phyloP scores from a whole-genome alignment of 1,140 invertebrate genomes.

The Drosophila ambigua region DNA sequence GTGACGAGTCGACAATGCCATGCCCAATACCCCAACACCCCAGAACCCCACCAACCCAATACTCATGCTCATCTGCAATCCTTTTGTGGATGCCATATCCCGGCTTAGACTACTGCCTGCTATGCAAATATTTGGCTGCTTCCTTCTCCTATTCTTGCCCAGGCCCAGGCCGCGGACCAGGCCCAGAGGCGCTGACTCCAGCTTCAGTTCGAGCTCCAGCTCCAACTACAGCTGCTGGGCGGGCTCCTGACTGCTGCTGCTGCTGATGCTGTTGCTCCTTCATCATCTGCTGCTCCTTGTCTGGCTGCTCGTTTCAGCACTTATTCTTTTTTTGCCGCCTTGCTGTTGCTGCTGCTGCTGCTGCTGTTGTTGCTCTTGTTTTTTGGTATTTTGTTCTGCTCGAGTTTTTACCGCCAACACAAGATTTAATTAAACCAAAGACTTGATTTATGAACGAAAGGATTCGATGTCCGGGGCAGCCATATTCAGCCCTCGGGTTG shows the following conservation, averaged over 20 bases:
- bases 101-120: slow-evolving; percentile 19
- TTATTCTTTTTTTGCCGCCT: not conserved
- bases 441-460: slow-evolving; percentile 84
- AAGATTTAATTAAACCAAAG: slow-evolving; percentile 84
- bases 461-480: slow-evolving; percentile 71
- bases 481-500: slow-evolving; percentile 10
- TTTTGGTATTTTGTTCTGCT: slow-evolving; percentile 58
- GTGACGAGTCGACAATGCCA: slow-evolving; percentile 49
- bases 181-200: not conserved
- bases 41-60: not conserved
- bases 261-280: slow-evolving; percentile 2
- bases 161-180: slow-evolving; percentile 8
- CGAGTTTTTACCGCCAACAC: slow-evolving; percentile 83
- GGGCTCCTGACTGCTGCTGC: slow-evolving; percentile 16
- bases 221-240: not conserved
- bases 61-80: not conserved
- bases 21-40: not conserved
- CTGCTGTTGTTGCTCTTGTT: slow-evolving; percentile 18
- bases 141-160: slow-evolving; percentile 28
- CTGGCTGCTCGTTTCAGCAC: not conserved
- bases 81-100: slow-evolving; percentile 5
- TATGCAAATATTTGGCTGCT: slow-evolving; percentile 46
- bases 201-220: slow-evolving; percentile 3
- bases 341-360: slow-evolving; percentile 13
- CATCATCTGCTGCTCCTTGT: not conserved